phyloP scores from a whole-genome alignment of 2,797 vertebrate genomes.

The Phrynocephalus vlangalii region DNA sequence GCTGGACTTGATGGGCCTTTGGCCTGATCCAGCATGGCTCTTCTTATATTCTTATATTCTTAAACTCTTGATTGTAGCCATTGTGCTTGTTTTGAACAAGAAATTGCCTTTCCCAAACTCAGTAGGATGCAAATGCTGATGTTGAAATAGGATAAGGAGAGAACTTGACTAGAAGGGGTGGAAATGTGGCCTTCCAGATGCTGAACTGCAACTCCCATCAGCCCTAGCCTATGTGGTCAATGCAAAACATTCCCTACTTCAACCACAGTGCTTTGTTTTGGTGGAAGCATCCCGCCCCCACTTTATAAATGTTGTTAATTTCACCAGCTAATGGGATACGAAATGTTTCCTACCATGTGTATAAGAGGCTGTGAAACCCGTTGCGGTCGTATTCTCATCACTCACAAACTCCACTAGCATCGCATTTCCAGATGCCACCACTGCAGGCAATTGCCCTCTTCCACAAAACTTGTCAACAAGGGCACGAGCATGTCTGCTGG shows the following conservation, averaged over 20 bases:
- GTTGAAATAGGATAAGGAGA: not conserved
- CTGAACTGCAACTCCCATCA: not conserved
- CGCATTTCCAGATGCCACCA: conserved; percentile 60
- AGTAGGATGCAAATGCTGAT: not conserved
- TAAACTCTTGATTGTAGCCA: too few species aligned
- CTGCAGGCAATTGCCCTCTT: conserved; percentile 53
- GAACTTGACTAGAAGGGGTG: not conserved
- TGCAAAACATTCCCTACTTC: not conserved
- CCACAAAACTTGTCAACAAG: conserved; percentile 71
- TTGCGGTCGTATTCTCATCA: conserved; percentile 47
- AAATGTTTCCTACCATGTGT: conserved; percentile 57
- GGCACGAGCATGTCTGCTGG: conserved; percentile 67
- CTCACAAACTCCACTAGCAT: conserved; percentile 74
- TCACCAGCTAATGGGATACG: not conserved
- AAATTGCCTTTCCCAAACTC: too few species aligned
- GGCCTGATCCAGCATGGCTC: too few species aligned
- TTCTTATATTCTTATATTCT: too few species aligned
- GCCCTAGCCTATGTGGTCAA: not conserved
- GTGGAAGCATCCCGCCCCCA: not conserved
- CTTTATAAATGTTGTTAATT: not conserved
- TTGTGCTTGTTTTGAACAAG: too few species aligned
- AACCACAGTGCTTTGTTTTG: not conserved
- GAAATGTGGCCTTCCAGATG: not conserved
- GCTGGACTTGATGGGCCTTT: too few species aligned
- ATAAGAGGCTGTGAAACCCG: conserved; percentile 73